Percentiles rank a stretch among this genome's conserved stretches.
Evolutionary conservation across 2,888 invertebrate genomes (phyloP).

Genomic region (Deilephila porcellus): DNA sequence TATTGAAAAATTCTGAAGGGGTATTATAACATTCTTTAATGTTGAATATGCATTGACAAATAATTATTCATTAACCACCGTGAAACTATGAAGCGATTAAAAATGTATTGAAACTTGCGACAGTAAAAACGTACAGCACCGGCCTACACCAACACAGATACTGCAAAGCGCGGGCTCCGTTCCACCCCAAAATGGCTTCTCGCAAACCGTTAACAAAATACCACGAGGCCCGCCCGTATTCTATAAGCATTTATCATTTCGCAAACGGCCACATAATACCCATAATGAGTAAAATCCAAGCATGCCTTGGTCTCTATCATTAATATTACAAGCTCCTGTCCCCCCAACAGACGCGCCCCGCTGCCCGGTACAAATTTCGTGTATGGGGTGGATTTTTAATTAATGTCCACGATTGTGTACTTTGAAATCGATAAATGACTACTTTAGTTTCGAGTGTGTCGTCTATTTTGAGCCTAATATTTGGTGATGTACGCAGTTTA

Average conservation of each 20-base stretch:
- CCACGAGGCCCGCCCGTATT: conserved; percentile 60
- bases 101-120: background rate
- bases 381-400: conserved; percentile 41
- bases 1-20: too few species aligned
- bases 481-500: background rate
- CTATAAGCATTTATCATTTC: conserved; percentile 80
- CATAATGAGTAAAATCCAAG: conserved; percentile 83
- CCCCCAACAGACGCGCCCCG: conserved; percentile 52
- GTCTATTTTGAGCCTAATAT: background rate
- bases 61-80: background rate
- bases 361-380: conserved; percentile 45
- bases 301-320: conserved; percentile 80
- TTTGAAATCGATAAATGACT: conserved; percentile 3
- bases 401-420: conserved; percentile 35
- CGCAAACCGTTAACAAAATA: conserved; percentile 73
- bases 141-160: background rate
- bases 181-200: conserved; percentile 47
- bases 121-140: background rate
- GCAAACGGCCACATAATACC: conserved; percentile 78
- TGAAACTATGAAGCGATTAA: background rate
- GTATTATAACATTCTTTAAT: too few species aligned
- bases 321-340: conserved; percentile 74
- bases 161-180: background rate
- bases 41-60: too few species aligned
- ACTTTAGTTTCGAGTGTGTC: background rate